These are phyloP conservation scores for Dione vanillae DNA, from an alignment of 2,888 invertebrate species.

Conservation along the genomic window DNA sequence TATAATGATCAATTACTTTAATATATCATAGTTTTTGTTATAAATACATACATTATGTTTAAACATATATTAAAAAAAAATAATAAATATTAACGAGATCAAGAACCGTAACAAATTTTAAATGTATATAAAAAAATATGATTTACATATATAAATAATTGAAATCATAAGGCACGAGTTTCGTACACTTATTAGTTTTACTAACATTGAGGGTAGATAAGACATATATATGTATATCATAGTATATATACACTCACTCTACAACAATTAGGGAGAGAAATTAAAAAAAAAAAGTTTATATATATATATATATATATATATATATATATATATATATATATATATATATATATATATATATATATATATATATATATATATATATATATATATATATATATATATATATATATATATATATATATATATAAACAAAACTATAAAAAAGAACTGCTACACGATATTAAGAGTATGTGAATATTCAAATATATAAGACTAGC, in stretches of 20 bases:
- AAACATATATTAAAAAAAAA: not conserved
- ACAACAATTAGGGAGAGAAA: no score
- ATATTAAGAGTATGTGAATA: not conserved
- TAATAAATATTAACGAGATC: constrained; percentile 6
- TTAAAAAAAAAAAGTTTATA: no score
- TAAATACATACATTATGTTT: no score
- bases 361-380: no score
- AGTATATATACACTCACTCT: not conserved
- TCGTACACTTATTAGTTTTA: not conserved
- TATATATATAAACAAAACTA: no score
- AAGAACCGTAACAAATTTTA: not conserved
- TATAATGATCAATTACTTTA: no score
- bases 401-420: no score
- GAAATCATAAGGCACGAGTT: not conserved
- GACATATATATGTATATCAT: not conserved
- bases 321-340: no score
- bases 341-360: no score
- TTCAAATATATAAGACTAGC: not conserved
- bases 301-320: no score
- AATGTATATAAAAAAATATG: not conserved
- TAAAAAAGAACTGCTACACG: no score
- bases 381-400: no score
- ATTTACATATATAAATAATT: not conserved
- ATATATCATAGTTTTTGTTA: not conserved
- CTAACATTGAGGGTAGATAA: not conserved